These are phyloP conservation scores for Nothoprocta pentlandii DNA, from an alignment of 2,113 vertebrate genomes.

Conservation along the genomic window DNA sequence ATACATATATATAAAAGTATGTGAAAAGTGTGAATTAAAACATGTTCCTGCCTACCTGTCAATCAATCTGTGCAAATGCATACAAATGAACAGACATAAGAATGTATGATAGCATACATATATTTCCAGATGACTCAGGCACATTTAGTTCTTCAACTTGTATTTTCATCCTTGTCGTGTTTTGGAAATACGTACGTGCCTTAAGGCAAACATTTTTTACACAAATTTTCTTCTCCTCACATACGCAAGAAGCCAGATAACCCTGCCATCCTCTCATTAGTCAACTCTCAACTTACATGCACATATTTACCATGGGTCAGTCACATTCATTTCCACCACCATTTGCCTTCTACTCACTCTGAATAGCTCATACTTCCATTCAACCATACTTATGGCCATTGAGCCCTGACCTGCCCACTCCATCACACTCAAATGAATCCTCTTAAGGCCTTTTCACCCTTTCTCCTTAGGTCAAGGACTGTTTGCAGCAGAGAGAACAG, in stretches of 20 bases:
- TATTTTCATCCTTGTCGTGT: not conserved
- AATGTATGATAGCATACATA: not conserved
- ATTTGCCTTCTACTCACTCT: not conserved
- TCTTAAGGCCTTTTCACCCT: not conserved
- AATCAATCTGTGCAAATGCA: not conserved
- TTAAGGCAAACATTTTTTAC: not conserved
- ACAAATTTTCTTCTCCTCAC: not conserved
- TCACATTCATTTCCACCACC: not conserved
- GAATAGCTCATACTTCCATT: fast-evolving
- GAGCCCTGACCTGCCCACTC: not conserved
- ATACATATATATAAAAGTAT: not conserved
- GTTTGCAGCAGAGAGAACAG: not conserved
- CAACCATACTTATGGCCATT: not conserved
- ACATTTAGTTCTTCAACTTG: not conserved
- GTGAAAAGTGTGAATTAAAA: not conserved
- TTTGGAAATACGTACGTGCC: not conserved
- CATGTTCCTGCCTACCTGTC: not conserved
- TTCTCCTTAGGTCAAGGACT: not conserved
- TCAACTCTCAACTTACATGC: not conserved
- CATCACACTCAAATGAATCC: not conserved
- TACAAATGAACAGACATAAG: not conserved
- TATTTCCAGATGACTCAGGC: not conserved
- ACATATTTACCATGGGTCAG: not conserved
- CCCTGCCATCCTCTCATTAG: not conserved
- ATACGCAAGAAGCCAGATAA: not conserved